Evolutionary conservation across 2,113 vertebrate genomes (phyloP).

Genomic region (Ellobius talpinus): DNA sequence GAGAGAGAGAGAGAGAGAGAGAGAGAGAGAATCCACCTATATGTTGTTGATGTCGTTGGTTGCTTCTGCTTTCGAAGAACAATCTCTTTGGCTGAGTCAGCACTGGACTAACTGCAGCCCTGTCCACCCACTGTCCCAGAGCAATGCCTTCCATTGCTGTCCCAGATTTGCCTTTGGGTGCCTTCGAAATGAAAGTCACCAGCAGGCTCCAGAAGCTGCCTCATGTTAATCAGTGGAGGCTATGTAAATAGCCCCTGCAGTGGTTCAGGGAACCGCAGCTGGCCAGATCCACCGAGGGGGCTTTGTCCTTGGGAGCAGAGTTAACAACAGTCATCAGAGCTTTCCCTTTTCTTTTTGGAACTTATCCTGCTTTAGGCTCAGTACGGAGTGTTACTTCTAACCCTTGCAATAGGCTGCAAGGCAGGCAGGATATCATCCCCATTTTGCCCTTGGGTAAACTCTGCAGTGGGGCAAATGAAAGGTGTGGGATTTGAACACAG

Average conservation of each 20-base stretch:
- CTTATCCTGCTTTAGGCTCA: not conserved
- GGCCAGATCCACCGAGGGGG: not conserved
- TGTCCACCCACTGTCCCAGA: not conserved
- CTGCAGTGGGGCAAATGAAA: not conserved
- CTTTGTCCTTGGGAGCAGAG: not conserved
- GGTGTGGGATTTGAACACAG: slow-evolving; percentile 27
- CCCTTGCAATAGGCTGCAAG: not conserved
- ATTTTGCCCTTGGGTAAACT: not conserved
- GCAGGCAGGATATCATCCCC: not conserved
- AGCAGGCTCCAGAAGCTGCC: not conserved
- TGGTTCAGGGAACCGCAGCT: not conserved
- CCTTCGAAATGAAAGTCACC: slow-evolving; percentile 19
- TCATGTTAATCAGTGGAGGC: not conserved
- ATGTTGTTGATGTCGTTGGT: not conserved
- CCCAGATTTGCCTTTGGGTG: slow-evolving; percentile 42
- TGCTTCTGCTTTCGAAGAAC: not conserved
- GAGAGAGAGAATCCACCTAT: not conserved
- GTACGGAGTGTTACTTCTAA: not conserved
- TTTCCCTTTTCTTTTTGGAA: not conserved
- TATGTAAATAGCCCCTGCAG: not conserved
- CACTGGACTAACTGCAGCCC: not conserved
- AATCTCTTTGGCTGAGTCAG: not conserved
- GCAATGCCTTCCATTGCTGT: not conserved
- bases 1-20: not conserved
- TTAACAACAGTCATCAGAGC: not conserved